Conservation (phyloP, 1,140 invertebrate genomes). For the Drosophila sp. region DNA sequence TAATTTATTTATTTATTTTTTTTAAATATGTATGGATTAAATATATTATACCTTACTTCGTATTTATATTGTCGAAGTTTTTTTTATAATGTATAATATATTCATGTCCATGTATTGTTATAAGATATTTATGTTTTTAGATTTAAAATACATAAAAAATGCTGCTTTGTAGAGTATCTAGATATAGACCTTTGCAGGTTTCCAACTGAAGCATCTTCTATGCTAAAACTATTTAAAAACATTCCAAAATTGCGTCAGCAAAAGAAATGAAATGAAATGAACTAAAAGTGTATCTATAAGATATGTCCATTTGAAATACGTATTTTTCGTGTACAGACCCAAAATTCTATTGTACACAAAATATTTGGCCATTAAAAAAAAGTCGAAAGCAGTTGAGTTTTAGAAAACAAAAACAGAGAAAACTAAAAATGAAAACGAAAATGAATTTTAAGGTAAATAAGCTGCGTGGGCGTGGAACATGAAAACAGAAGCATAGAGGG, state of each 20-base stretch:
- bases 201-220: slow-evolving; percentile 10
- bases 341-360: slow-evolving; percentile 46
- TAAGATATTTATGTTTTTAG: too few species aligned
- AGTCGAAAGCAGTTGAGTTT: not conserved
- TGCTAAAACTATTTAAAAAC: slow-evolving; percentile 51
- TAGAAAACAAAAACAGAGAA: slow-evolving; percentile 8
- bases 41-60: too few species aligned
- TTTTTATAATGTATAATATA: too few species aligned
- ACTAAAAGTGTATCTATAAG: slow-evolving; percentile 27
- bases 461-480: slow-evolving; percentile 56
- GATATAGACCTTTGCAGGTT: not conserved
- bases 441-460: slow-evolving; percentile 79
- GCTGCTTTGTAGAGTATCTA: not conserved
- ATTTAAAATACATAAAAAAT: not conserved
- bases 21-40: too few species aligned
- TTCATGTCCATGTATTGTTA: too few species aligned
- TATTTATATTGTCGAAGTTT: too few species aligned
- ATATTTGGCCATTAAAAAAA: slow-evolving; percentile 56
- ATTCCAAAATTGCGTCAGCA: slow-evolving; percentile 76
- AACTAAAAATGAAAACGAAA: slow-evolving; percentile 51
- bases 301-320: not conserved
- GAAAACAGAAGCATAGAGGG: slow-evolving; percentile 26
- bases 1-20: too few species aligned
- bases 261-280: slow-evolving; percentile 44
- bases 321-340: slow-evolving; percentile 46